These are phyloP conservation scores for Philaethria dido DNA, from an alignment of 2,888 invertebrate genomes.

Conservation along the genomic window DNA sequence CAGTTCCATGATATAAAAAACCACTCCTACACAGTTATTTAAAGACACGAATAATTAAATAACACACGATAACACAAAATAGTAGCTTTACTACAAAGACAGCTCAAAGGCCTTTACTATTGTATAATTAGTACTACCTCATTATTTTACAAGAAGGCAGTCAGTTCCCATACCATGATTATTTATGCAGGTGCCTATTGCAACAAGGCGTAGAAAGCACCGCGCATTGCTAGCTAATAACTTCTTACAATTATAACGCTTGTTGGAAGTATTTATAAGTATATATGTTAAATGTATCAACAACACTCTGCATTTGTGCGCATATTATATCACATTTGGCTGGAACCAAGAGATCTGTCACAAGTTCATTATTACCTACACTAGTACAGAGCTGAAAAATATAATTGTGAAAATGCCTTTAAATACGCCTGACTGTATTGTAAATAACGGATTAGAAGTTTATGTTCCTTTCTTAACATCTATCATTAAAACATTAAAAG, in stretches of 20 bases:
- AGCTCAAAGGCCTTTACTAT: not conserved
- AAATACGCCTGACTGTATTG: too few species aligned
- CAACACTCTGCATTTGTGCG: not conserved
- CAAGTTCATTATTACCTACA: too few species aligned
- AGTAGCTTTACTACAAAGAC: not conserved
- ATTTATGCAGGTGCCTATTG: slow-evolving; percentile 8
- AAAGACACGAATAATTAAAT: not conserved
- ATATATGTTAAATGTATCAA: too few species aligned
- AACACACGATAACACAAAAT: not conserved
- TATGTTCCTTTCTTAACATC: too few species aligned
- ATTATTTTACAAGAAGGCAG: slow-evolving; percentile 2
- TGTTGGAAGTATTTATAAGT: not conserved
- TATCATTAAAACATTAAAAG: too few species aligned
- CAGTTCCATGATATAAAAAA: too few species aligned
- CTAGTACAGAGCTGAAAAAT: too few species aligned
- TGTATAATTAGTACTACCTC: slow-evolving; percentile 1
- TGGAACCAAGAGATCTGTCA: too few species aligned
- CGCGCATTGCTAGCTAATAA: slow-evolving; percentile 3
- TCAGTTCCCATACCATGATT: not conserved
- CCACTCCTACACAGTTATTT: too few species aligned
- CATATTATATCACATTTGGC: not conserved
- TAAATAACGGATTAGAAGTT: too few species aligned
- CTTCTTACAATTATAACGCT: not conserved
- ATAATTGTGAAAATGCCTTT: too few species aligned
- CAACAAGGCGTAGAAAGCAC: slow-evolving; percentile 1